Percentiles rank a stretch among this genome's conserved stretches.
phyloP scores from a whole-genome alignment of 1,140 invertebrate species.

The Lysiphlebus fabarum region DNA sequence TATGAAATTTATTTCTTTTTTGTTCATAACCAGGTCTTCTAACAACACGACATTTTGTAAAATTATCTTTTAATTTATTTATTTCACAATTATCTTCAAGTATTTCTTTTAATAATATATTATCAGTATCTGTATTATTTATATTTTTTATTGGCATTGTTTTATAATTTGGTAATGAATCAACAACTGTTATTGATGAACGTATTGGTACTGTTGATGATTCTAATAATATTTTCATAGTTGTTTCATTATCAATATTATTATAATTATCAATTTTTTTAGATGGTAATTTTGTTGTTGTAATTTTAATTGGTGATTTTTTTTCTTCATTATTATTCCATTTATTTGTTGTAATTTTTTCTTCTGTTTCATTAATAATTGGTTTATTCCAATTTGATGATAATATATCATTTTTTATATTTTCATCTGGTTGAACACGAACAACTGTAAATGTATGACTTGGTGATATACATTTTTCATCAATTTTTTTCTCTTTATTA shows the following conservation, averaged over 20 bases:
- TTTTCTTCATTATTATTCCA: conserved; percentile 37
- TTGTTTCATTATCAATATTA: conserved; percentile 17
- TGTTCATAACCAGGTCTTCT: conserved; percentile 59
- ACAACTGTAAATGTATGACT: conserved; percentile 25
- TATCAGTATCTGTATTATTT: conserved; percentile 40
- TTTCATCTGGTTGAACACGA: conserved; percentile 26
- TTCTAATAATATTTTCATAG: conserved; percentile 57
- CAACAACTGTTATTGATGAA: conserved; percentile 44
- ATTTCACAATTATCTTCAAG: conserved; percentile 61
- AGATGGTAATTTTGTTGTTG: conserved; percentile 1
- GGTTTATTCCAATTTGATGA: conserved; percentile 32
- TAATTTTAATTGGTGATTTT: conserved; percentile 13
- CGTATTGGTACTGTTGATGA: conserved; percentile 58
- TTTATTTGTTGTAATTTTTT: conserved; percentile 32
- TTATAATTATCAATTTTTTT: conserved; percentile 16
- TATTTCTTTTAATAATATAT: conserved; percentile 69
- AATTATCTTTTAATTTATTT: conserved; percentile 25
- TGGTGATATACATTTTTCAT: conserved; percentile 18
- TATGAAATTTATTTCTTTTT: conserved; percentile 68
- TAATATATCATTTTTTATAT: conserved; percentile 8
- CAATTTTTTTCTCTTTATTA: neutral
- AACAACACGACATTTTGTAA: conserved; percentile 39
- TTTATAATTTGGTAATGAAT: conserved; percentile 56
- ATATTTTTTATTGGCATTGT: conserved; percentile 59
- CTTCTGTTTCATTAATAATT: conserved; percentile 7